Evolutionary conservation across 2,113 vertebrate genomes (phyloP).

Genomic region (Antigone vipio): DNA sequence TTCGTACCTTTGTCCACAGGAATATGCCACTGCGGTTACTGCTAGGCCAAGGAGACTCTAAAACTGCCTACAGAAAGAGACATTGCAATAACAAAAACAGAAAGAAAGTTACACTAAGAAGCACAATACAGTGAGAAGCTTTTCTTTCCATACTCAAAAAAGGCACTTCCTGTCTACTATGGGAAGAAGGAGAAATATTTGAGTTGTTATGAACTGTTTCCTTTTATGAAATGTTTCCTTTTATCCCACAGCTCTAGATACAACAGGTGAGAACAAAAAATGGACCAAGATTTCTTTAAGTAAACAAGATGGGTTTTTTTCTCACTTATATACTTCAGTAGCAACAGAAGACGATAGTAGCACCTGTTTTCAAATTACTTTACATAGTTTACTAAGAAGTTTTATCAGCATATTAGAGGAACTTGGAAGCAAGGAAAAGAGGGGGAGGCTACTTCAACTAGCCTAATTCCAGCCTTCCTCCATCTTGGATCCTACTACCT

Average conservation of each 20-base stretch:
- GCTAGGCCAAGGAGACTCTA: conserved; percentile 95
- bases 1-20: conserved; percentile 95
- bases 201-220: not conserved
- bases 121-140: not conserved
- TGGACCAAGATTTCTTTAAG: not conserved
- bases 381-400: not conserved
- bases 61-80: conserved; percentile 81
- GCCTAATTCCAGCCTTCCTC: not conserved
- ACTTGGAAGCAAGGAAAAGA: not conserved
- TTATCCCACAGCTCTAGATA: not conserved
- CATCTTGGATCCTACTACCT: not conserved
- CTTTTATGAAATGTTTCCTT: not conserved
- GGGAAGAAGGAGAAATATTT: not conserved
- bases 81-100: not conserved
- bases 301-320: not conserved
- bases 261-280: not conserved
- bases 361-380: not conserved
- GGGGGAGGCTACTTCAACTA: not conserved
- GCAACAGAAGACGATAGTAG: not conserved
- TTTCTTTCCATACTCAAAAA: not conserved
- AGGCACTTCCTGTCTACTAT: not conserved
- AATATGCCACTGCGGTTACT: conserved; percentile 92
- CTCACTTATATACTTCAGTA: not conserved
- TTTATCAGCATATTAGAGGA: not conserved
- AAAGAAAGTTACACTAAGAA: not conserved